Conservation (phyloP, 2,113 vertebrate species). For the Indicator maculatus region DNA sequence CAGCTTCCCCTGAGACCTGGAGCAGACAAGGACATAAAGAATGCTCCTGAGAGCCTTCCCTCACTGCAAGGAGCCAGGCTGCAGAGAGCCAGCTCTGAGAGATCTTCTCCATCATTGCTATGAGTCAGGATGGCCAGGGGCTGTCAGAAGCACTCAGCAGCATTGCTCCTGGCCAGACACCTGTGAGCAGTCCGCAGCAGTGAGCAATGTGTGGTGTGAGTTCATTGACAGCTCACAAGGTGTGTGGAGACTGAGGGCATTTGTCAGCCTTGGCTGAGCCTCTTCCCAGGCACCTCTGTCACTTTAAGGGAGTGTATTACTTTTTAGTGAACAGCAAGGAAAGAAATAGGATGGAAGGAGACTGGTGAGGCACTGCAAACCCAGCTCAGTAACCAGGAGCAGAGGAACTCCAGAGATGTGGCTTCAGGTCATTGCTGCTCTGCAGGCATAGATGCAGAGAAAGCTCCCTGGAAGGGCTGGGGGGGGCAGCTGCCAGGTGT, state of each 20-base stretch:
- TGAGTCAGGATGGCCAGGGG: background rate
- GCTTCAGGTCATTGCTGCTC: background rate
- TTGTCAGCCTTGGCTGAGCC: slow-evolving; percentile 9
- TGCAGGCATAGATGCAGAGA: background rate
- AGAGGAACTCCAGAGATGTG: background rate
- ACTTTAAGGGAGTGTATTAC: slow-evolving; percentile 2
- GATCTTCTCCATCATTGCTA: background rate
- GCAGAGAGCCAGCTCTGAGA: background rate
- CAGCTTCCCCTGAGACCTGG: background rate
- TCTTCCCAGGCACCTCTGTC: background rate
- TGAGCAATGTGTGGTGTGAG: background rate
- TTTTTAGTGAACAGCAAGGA: background rate
- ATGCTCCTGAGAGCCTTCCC: background rate
- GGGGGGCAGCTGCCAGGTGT: background rate
- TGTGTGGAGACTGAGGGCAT: background rate
- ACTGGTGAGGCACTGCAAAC: background rate
- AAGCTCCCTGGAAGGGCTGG: background rate
- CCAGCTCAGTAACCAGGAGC: background rate
- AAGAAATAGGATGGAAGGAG: background rate
- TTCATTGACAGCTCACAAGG: background rate
- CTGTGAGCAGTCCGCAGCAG: background rate
- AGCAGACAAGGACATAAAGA: background rate
- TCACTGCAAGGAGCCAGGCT: background rate
- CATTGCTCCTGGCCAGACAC: background rate
- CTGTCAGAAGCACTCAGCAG: background rate